Percentiles rank a stretch among this genome's conserved stretches.
Conservation (phyloP, 2,888 invertebrate species). For the Pachymerium ferrugineum region DNA sequence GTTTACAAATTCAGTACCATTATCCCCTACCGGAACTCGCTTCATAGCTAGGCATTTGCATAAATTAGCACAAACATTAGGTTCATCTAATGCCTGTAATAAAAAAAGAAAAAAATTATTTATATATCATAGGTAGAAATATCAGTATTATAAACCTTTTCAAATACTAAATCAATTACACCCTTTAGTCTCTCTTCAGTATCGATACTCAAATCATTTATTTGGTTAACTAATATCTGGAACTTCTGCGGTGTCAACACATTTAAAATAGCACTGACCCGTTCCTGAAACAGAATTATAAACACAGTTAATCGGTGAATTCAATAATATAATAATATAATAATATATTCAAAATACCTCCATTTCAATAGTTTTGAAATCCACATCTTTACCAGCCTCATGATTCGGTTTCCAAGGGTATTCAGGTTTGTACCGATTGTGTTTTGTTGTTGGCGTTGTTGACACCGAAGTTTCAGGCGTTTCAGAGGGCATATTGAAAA, state of each 20-base stretch:
- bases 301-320: constrained; percentile 17
- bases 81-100: constrained; percentile 79
- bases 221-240: constrained; percentile 70
- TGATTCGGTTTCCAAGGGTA: constrained; percentile 86
- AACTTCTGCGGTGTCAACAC: constrained; percentile 94
- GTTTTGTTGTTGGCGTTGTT: background rate
- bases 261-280: constrained; percentile 81
- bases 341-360: constrained; percentile 35
- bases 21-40: constrained; percentile 56
- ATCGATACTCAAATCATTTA: constrained; percentile 70
- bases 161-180: constrained; percentile 84
- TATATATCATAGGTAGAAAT: background rate
- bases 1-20: constrained; percentile 52
- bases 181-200: constrained; percentile 70
- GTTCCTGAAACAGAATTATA: constrained; percentile 52
- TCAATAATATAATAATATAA: background rate
- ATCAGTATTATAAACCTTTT: constrained; percentile 62
- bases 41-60: constrained; percentile 60
- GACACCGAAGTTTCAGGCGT: too few species aligned
- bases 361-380: constrained; percentile 37
- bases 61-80: constrained; percentile 84
- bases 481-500: too few species aligned
- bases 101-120: background rate
- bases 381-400: constrained; percentile 49
- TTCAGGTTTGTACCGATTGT: constrained; percentile 61